Percentiles rank a stretch among this genome's conserved stretches.
phyloP scores from a whole-genome alignment of 2,113 vertebrate genomes.

The Laterallus jamaicensis region DNA sequence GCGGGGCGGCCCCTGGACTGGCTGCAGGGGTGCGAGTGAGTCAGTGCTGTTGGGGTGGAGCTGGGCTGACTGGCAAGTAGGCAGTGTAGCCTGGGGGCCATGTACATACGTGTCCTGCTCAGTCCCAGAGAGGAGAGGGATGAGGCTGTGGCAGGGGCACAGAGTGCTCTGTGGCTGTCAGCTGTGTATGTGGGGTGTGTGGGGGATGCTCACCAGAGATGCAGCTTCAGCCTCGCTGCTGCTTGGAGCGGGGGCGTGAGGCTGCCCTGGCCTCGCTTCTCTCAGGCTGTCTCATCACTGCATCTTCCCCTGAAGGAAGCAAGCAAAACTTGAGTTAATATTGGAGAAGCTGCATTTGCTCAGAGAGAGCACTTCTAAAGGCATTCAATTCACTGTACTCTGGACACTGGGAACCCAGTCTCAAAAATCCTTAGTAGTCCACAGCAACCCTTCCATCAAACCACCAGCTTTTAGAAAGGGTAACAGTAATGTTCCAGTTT shows the following conservation, averaged over 20 bases:
- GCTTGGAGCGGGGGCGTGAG: neutral
- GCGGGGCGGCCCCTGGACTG: neutral
- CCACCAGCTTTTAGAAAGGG: neutral
- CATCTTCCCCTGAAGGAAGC: neutral
- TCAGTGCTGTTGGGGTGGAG: neutral
- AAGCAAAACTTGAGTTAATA: neutral
- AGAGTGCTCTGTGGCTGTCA: neutral
- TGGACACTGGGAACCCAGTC: neutral
- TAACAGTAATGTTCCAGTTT: neutral
- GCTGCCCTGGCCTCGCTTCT: neutral
- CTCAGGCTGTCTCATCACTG: neutral
- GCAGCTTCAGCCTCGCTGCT: neutral
- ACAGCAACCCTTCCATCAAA: neutral
- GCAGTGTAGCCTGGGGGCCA: neutral
- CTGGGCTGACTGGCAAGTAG: accelerated
- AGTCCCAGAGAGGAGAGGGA: too few species aligned
- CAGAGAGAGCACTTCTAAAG: neutral
- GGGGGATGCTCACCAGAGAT: accelerated
- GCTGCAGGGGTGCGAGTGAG: too few species aligned
- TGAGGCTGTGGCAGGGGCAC: neutral
- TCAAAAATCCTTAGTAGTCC: neutral
- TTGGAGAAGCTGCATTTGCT: neutral
- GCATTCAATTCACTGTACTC: neutral
- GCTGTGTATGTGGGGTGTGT: accelerated
- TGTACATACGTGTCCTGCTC: too few species aligned